Evolutionary conservation across 2,797 vertebrate species (phyloP).

Genomic region (Cossypha caffra): DNA sequence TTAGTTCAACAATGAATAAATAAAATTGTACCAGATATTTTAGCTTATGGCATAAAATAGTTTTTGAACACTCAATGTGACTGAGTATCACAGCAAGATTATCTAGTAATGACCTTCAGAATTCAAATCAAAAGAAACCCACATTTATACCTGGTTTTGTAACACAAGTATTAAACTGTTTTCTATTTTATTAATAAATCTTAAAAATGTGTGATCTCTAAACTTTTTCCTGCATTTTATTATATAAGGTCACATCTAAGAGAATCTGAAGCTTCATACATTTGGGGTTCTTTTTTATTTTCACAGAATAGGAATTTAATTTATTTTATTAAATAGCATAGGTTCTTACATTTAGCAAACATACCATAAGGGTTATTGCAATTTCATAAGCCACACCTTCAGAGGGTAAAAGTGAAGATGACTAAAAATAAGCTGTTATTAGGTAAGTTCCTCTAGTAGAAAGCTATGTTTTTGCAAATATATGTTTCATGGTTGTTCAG

Average conservation of each 20-base stretch:
- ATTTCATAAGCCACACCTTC: not conserved
- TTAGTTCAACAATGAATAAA: not conserved
- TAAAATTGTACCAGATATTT: not conserved
- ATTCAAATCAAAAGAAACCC: not conserved
- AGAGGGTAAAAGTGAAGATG: not conserved
- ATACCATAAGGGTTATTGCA: not conserved
- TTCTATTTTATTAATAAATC: not conserved
- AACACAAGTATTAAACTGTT: not conserved
- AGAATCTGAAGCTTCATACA: not conserved
- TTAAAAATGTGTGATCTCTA: not conserved
- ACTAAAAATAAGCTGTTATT: not conserved
- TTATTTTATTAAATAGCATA: accelerated
- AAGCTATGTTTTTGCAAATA: not conserved
- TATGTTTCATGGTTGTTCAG: not conserved
- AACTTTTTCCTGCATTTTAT: not conserved
- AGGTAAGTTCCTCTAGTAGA: not conserved
- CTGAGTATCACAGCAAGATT: not conserved
- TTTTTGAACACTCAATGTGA: not conserved
- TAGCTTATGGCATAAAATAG: not conserved
- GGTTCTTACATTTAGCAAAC: not conserved
- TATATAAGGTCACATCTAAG: not conserved
- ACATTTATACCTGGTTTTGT: not conserved
- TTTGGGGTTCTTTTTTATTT: not conserved
- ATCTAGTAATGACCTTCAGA: not conserved
- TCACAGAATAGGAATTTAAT: not conserved